Evolutionary conservation across 2,888 invertebrate species (phyloP), one percentile per base, ranked within the genome.

Genomic region (Peribatodes rhomboidaria): DNA sequence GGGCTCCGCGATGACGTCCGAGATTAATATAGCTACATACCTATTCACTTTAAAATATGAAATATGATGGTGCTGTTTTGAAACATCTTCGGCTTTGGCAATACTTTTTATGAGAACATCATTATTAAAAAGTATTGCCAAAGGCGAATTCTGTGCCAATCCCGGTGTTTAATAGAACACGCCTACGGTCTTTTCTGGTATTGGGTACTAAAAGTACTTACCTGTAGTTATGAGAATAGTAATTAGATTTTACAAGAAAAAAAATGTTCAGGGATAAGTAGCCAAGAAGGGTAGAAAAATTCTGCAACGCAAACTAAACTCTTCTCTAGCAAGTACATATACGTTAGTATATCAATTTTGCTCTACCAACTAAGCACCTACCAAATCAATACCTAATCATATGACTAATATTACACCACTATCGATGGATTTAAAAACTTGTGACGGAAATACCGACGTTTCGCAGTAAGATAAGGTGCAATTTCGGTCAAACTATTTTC

Each of bases 381-480:
- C 7, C n/a, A 27, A 27, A 27, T 46, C 27, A n/a, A 27, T 27
- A 46, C 22, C 18, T 3, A 2, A 10, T 11, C 18, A 18, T 4
- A 46, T 49, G 49, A 16, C 10, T 16, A 16, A 31, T n/a, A n/a
- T n/a, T n/a, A n/a, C 13, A 33, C 16, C 11, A 49, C 9, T 33
- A 49, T 33, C 14, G 16, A 14, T 14, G 10, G 49, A 20, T 20
- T 13, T 52, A 20, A 37, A 16, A 37, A 33, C 14, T 41, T 16
- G 8, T 9, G 13, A 49, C 47, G 49, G 49, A 33, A 49, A 49
- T 49, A 16, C 33, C 16, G 31, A 49, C 49, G 33, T 35, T 52
- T 37, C 20, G 20, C 16, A 37, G 37, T 37, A 35, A 27, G 50
- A 52, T 52, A 52, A 52, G 37, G 37, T 8, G 37, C 52, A 20